phyloP scores from a whole-genome alignment of 2,113 vertebrate species.

The Atherinomorus stipes region DNA sequence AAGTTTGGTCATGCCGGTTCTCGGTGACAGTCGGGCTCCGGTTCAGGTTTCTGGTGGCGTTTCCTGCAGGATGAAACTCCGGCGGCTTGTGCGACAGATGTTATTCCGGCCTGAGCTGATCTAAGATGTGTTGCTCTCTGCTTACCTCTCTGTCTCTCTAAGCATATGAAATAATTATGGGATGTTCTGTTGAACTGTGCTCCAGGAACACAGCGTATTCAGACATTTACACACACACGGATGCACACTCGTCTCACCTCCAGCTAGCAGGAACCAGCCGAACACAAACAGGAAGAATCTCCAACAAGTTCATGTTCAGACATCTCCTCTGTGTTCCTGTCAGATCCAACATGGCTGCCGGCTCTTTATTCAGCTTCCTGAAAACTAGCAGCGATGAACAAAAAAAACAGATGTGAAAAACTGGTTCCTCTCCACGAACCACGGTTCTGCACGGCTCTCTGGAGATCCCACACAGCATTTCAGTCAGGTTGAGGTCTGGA shows the following conservation, averaged over 20 bases:
- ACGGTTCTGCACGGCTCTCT: too few species aligned
- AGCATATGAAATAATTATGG: slow-evolving; percentile 63
- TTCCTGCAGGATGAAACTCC: neutral
- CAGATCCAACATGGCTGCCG: neutral
- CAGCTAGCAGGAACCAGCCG: slow-evolving; percentile 50
- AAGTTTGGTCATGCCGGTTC: too few species aligned
- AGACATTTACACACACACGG: neutral
- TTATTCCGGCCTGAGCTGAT: slow-evolving; percentile 3
- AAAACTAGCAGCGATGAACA: too few species aligned
- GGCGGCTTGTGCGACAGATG: neutral
- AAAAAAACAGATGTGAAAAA: too few species aligned
- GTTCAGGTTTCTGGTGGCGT: too few species aligned
- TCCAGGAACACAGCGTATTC: slow-evolving; percentile 35
- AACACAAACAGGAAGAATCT: slow-evolving; percentile 49
- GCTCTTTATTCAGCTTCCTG: neutral
- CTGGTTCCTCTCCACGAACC: too few species aligned
- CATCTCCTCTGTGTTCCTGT: slow-evolving; percentile 12
- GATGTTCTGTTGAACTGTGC: slow-evolving; percentile 54
- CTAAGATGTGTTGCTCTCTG: slow-evolving; percentile 14
- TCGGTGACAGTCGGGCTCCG: too few species aligned
- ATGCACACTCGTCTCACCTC: slow-evolving; percentile 19
- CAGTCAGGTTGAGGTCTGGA: too few species aligned
- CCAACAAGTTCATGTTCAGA: slow-evolving; percentile 37
- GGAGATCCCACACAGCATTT: too few species aligned
- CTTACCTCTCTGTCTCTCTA: slow-evolving; percentile 21